A percentile compares a stretch with the other conserved stretches of the same genome.
These are phyloP conservation scores for Caenorhabditis drosophilae DNA, from an alignment of 2,888 invertebrate genomes.

Conservation along the genomic window DNA sequence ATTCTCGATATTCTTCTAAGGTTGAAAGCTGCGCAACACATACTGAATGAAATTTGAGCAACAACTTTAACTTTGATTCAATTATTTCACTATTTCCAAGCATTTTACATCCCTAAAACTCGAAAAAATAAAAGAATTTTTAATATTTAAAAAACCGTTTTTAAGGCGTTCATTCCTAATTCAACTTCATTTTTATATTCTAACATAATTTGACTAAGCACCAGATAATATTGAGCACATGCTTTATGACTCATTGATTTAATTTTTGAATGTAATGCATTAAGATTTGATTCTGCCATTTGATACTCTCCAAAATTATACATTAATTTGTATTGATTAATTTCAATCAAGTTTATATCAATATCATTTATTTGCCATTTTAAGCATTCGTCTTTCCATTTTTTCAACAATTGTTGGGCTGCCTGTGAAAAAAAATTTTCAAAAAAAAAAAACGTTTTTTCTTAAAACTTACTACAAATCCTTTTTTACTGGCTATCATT, in stretches of 20 bases:
- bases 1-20: slow-evolving; percentile 30
- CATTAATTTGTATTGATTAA: slow-evolving; percentile 8
- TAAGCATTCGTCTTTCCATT: slow-evolving; percentile 21
- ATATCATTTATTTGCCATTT: slow-evolving; percentile 6
- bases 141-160: no score
- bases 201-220: slow-evolving; percentile 16
- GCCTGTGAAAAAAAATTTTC: slow-evolving; percentile 6
- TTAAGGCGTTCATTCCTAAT: slow-evolving; percentile 14
- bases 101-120: background rate
- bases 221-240: slow-evolving; percentile 13
- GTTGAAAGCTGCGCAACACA: slow-evolving; percentile 23
- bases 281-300: slow-evolving; percentile 14
- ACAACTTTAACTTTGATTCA: slow-evolving; percentile 11
- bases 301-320: slow-evolving; percentile 10
- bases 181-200: slow-evolving; percentile 21
- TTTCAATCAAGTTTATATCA: slow-evolving; percentile 15
- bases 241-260: slow-evolving; percentile 10
- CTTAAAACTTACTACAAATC: background rate
- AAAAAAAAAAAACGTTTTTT: background rate
- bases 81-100: background rate
- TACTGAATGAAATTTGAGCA: slow-evolving; percentile 15
- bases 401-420: slow-evolving; percentile 5
- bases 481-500: slow-evolving; percentile 4
- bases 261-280: slow-evolving; percentile 5
- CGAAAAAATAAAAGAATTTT: no score